Evolutionary conservation across 2,888 invertebrate genomes (phyloP), one percentile per base, ranked within the genome.

Genomic region (Thereva unica): DNA sequence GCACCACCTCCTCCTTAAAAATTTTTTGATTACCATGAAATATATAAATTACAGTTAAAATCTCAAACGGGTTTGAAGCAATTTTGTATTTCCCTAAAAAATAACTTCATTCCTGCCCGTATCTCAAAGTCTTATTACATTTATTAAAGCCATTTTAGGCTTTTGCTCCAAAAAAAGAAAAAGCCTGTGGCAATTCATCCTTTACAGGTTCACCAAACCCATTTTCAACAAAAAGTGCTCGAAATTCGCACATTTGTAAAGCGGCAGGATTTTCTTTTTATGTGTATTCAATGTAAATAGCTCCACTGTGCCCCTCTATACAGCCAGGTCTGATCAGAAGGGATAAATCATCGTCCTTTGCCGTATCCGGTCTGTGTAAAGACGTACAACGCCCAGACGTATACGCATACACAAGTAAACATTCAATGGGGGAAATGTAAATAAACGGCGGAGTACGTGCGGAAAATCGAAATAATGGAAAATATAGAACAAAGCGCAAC

Each of bases 201-300:
- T 50, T 45, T 38, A 35, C 66, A 59, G 59, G 66, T 66, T 66
- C 66, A 66, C 57, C 57, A 66, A 66, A 66, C 59, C 57, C 57
- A 66, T 66, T 66, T 66, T 66, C 10, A 65, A 47, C 49, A 34
- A 40, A 55, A 55, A 55, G 35, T 41, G 37, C 44, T 64, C 47
- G 41, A 56, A 56, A 55, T 55, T 65, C 50, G 56, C 50, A 65
- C 65, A 65, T 65, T 65, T 56, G 42, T 55, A 52, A 52, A 41
- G 52, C 63, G 38, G 52, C 57, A 50, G 55, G 57, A 57, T 41
- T 66, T 40, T 56, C 44, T 59, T 57, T 66, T 57, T 66, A 50
- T 57, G 57, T 66, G 37, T 49, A 57, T 44, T 34, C 44, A 59
- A 37, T 64, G 64, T 64, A 64, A 64, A 64, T 61, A 61, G 50